Evolutionary conservation across 1,140 invertebrate genomes (phyloP).

Genomic region (Diploscapter pachys): DNA sequence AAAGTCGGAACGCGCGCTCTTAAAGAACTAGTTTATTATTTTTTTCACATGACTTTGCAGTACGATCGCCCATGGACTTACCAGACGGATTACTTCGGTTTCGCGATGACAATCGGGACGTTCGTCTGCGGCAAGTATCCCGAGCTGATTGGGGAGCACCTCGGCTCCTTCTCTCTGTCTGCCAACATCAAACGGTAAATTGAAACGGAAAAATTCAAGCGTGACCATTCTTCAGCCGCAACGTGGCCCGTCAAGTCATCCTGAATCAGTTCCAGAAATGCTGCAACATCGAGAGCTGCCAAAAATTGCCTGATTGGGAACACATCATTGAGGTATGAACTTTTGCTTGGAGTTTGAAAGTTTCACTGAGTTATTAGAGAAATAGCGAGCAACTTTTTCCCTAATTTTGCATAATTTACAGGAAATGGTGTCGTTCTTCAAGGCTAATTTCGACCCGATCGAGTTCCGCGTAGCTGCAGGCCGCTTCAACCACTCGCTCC

Average conservation of each 20-base stretch:
- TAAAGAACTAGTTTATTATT: too few relatives aligned
- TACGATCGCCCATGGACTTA: constrained; percentile 28
- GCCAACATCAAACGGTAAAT: constrained; percentile 26
- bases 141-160: neutral
- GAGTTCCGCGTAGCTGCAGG: constrained; percentile 7
- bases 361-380: too few relatives aligned
- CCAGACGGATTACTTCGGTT: constrained; percentile 36
- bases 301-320: constrained; percentile 25
- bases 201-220: neutral
- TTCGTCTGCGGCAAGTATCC: constrained; percentile 25
- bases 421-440: constrained; percentile 14
- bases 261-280: constrained; percentile 10
- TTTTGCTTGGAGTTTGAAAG: too few relatives aligned
- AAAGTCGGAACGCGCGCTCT: too few relatives aligned
- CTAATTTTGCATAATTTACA: too few relatives aligned
- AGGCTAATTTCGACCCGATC: constrained; percentile 4
- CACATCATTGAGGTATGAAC: neutral
- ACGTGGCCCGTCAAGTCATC: constrained; percentile 13
- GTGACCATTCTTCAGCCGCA: constrained; percentile 10
- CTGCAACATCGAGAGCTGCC: constrained; percentile 29
- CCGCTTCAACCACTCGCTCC: constrained; percentile 15
- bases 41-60: neutral
- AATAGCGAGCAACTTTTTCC: too few relatives aligned
- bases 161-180: neutral
- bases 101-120: constrained; percentile 27